These are phyloP conservation scores for Crocallis elinguaria DNA, from an alignment of 2,888 invertebrate species.

Conservation along the genomic window DNA sequence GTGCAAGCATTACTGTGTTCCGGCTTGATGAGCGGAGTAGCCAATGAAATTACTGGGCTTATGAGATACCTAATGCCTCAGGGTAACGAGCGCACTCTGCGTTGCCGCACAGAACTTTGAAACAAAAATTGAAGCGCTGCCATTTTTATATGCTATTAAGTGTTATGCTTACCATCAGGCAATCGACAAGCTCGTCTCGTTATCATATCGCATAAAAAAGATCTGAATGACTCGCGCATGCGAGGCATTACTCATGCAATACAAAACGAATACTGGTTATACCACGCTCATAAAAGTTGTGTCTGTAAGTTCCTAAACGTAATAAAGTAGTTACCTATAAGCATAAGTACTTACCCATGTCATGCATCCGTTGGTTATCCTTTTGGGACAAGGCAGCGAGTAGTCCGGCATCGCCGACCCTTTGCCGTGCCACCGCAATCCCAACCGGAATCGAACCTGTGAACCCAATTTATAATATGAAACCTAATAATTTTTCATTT, in stretches of 20 bases:
- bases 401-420: conserved; percentile 87
- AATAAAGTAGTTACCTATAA: conserved; percentile 2
- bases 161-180: no score
- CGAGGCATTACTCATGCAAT: conserved; percentile 6
- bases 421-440: conserved; percentile 92
- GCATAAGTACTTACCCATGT: conserved; percentile 76
- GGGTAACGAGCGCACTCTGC: no score
- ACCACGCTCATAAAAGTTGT: conserved; percentile 15
- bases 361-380: conserved; percentile 83
- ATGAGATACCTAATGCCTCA: no score
- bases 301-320: neutral
- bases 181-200: no score
- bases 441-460: conserved; percentile 89
- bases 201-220: no score
- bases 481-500: neutral
- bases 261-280: conserved; percentile 16
- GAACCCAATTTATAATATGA: conserved; percentile 13
- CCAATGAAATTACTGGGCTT: no score
- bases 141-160: no score
- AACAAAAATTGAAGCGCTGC: no score
- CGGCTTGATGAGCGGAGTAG: no score
- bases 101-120: no score
- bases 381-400: conserved; percentile 84
- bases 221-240: conserved; percentile 26
- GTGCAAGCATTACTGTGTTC: no score